Percentiles rank a stretch among this genome's conserved stretches.
These are phyloP conservation scores for Mesochorus sp. DNA, from an alignment of 2,888 invertebrate species.

Conservation along the genomic window DNA sequence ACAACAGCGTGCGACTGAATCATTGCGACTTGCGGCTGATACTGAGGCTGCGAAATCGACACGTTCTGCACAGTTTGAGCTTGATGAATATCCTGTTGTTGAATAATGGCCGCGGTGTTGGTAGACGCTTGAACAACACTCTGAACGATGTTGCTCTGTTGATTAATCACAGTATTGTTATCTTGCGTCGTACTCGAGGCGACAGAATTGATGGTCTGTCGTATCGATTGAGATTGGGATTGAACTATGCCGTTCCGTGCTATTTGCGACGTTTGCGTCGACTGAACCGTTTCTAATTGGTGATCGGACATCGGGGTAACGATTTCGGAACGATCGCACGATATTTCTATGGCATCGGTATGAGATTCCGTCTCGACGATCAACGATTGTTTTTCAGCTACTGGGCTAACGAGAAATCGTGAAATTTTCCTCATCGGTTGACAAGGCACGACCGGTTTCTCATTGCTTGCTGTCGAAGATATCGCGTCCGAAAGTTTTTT, in stretches of 20 bases:
- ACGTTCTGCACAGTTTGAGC: constrained; percentile 57
- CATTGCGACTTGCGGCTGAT: constrained; percentile 65
- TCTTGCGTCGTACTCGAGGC: too few species aligned
- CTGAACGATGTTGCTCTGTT: constrained; percentile 54
- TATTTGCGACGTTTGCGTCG: constrained; percentile 49
- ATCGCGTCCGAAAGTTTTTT: too few species aligned
- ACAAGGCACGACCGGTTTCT: constrained; percentile 77
- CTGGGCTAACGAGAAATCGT: constrained; percentile 91
- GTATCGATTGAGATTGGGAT: not conserved
- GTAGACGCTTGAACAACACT: constrained; percentile 61
- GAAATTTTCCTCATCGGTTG: constrained; percentile 88
- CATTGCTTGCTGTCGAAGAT: constrained; percentile 32
- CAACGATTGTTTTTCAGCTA: constrained; percentile 84
- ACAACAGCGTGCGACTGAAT: constrained; percentile 64
- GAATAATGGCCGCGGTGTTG: constrained; percentile 45
- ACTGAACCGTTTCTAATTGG: constrained; percentile 47
- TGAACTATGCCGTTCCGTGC: constrained; percentile 61
- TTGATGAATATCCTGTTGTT: constrained; percentile 64
- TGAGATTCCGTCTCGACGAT: constrained; percentile 66
- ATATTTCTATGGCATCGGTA: not conserved
- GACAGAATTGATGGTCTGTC: too few species aligned
- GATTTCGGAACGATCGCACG: not conserved
- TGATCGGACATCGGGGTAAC: constrained; percentile 1
- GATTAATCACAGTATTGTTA: too few species aligned
- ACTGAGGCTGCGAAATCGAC: constrained; percentile 63